Evolutionary conservation across 2,797 vertebrate genomes (phyloP), one percentile per base, ranked within the genome.

Genomic region (Eupleurogrammus muticus): DNA sequence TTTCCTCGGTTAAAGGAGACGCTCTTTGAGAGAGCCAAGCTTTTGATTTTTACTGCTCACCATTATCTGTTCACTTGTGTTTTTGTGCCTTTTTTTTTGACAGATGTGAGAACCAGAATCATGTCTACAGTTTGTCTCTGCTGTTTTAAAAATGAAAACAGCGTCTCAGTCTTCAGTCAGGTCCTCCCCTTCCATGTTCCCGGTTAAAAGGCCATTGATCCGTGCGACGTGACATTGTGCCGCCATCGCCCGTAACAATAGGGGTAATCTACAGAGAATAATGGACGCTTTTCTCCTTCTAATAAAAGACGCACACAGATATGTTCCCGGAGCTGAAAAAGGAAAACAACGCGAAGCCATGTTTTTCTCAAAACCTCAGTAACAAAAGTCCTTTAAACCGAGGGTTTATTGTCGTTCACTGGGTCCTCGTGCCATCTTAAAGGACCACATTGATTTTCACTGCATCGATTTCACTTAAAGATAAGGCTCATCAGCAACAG

Each of bases 131-230:
- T 77, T 73, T 70, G 75, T 82, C 69, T 66, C 59, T 49, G 42
- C 2, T 10, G 57, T 20, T 20, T 8, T 19, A 17, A 73, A 17
- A 73, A 63, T 66, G 54, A 83, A 77, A 85, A 81, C 34, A 42
- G 3, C 4, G 50, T 65, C 48, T 82, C 56, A 52, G 68, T 83
- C 66, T 71, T 66, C 60, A 73, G 64, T 50, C 82, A 64, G 56
- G 23, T 54, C 82, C 78, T 70, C 83, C 83, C 54, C 47, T 87
- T 86, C 75, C 74, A 48, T 84, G 79, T 86, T 82, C n/a, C 54
- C 32, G 63, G 68, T 73, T 85, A 89, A 87, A 80, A 80, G 70
- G 73, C 80, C 89, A 86, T 85, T 86, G 83, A 86, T 91, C 80
- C 67, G 70, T 67, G 70, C 50, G 64, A 68, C 75, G 67, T 50